Base-by-base conservation (phyloP, 2,797 vertebrate genomes). In the Phalanger gymnotis region DNA sequence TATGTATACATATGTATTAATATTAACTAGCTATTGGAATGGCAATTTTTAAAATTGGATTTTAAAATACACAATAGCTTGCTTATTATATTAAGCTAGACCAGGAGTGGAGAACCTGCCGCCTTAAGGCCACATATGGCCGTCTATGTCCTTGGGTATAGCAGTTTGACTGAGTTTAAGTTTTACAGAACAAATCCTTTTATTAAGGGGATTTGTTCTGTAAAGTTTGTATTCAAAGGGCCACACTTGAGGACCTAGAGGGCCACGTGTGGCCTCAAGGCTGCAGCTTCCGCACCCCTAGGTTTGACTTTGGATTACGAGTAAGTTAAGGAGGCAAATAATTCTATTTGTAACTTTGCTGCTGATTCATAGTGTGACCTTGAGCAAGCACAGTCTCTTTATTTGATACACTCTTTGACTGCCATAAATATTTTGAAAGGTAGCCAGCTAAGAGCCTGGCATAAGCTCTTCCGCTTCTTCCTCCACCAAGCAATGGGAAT, bases 341-440 rank as follows among this genome's bases (percentile, higher is more conserved):
- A 87, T 94, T 93, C 89, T 95, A n/a, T 95, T 96, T 95, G 47
- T 34, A n/a, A 96, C 95, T 97, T 96, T 54, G 94, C 16, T 96
- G 97, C 96, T 97, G 96, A 97, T 90, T 98, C 97, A 97, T 90
- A 47, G 40, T 54, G 3, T 96, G 95, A 96, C 96, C 96, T 96
- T 96, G 91, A 51, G 55, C 66, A 95, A 73, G 92, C 90, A 94
- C 94, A 92, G 9, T 7, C 90, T 96, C 54, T 54, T 94, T 93
- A 73, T 95, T 93, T 96, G 56, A 96, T 94, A 53, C 31, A 51
- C 93, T 97, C 54, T 95, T 94, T 92, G 87, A 96, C 73, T 81
- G 73, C 40, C 40, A 47, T 47, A 87, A 47, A 47, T 47, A 87
- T 51, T 87, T 87, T 47, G 73, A 97, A 96, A 97, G 95, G 96